A percentile compares a stretch with the other conserved stretches of the same genome.
Evolutionary conservation across 2,797 vertebrate genomes (phyloP).

Genomic region (Fundulus diaphanus): DNA sequence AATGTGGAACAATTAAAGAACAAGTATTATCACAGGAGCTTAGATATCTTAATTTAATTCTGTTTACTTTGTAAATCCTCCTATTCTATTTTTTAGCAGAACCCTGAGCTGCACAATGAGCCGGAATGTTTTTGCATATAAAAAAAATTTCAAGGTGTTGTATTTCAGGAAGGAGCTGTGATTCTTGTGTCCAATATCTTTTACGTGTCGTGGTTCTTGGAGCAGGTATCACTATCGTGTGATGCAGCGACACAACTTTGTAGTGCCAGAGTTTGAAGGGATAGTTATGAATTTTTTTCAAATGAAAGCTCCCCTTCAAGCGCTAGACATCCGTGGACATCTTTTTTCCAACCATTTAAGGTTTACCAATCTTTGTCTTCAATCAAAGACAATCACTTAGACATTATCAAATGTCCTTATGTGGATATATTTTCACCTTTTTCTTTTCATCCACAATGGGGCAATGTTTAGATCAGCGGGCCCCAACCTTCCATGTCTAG

Average conservation of each 20-base stretch:
- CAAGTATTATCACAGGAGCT: conserved; percentile 22
- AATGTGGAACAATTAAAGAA: conserved; percentile 30
- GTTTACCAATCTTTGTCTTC: too few relatives aligned
- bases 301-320: too few relatives aligned
- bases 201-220: neutral
- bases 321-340: too few relatives aligned
- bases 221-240: too few relatives aligned
- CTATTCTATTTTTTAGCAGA: conserved; percentile 11
- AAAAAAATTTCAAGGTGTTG: neutral
- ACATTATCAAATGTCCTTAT: neutral
- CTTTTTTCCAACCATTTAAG: too few relatives aligned
- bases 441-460: neutral
- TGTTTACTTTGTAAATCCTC: conserved; percentile 11
- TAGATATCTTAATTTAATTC: conserved; percentile 18
- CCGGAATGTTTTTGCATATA: neutral
- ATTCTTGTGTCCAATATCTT: neutral
- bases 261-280: neutral
- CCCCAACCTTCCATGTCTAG: too few relatives aligned
- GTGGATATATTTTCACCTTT: neutral
- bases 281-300: neutral
- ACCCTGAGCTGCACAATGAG: conserved; percentile 6
- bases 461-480: neutral
- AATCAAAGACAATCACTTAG: neutral
- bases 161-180: neutral
- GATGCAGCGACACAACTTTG: neutral